phyloP scores from a whole-genome alignment of 2,888 invertebrate species.

The Drosophila kokeensis region DNA sequence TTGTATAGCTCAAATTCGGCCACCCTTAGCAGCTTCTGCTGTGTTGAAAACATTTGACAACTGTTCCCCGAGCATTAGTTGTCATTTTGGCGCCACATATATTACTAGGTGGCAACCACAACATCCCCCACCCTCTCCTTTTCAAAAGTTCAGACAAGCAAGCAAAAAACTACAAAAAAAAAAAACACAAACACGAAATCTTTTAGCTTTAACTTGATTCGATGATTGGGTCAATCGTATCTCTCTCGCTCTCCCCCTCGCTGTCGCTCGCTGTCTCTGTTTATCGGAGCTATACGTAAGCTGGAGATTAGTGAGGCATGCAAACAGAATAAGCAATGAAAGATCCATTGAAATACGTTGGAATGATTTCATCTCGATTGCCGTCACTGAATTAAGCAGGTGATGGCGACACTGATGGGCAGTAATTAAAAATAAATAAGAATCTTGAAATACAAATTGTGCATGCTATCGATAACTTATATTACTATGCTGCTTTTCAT shows the following conservation, averaged over 20 bases:
- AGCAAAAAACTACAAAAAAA: conserved; percentile 4
- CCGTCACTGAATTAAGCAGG: neutral
- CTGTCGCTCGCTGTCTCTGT: neutral
- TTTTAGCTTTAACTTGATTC: conserved; percentile 47
- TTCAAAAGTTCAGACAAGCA: conserved; percentile 5
- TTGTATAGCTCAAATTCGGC: conserved; percentile 20
- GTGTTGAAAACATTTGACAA: conserved; percentile 46
- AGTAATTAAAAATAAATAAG: neutral
- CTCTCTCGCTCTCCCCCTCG: neutral
- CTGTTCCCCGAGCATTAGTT: conserved; percentile 56
- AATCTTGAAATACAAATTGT: neutral
- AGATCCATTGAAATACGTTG: conserved; percentile 24
- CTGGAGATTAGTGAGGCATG: conserved; percentile 49
- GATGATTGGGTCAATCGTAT: conserved; percentile 50
- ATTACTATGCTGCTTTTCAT: neutral
- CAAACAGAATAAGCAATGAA: conserved; percentile 48
- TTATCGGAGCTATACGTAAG: conserved; percentile 25
- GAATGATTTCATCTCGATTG: neutral
- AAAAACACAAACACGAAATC: conserved; percentile 9
- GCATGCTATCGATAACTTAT: neutral
- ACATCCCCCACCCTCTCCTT: neutral
- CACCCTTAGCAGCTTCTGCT: conserved; percentile 26
- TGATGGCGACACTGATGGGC: neutral
- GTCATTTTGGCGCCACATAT: conserved; percentile 56
- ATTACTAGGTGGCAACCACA: conserved; percentile 9